These are phyloP conservation scores for Pristionchus maxplancki DNA, from an alignment of 2,888 invertebrate genomes.

Conservation along the genomic window DNA sequence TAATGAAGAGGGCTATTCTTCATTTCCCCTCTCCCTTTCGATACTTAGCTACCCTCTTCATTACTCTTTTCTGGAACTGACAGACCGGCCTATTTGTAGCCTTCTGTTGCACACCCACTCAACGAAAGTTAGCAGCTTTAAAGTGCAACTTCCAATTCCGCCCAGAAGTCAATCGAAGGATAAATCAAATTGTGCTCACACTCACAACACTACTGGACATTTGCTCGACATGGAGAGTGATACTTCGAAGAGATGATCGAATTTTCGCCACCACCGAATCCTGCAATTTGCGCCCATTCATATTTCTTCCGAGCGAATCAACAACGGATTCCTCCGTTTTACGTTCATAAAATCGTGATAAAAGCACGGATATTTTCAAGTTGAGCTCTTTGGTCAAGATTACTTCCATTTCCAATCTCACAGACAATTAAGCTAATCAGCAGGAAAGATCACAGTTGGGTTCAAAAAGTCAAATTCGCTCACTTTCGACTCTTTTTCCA, in stretches of 20 bases:
- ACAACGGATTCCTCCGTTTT: not conserved
- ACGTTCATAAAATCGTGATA: too few relatives aligned
- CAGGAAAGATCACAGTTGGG: not conserved
- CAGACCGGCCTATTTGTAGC: not conserved
- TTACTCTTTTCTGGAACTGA: not conserved
- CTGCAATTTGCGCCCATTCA: constrained; percentile 20
- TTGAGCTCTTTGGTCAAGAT: not conserved
- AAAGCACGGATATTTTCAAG: too few relatives aligned
- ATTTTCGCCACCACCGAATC: constrained; percentile 92
- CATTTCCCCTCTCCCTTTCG: not conserved
- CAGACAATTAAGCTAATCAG: not conserved
- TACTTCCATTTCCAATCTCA: not conserved
- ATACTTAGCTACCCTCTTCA: not conserved
- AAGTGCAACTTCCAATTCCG: not conserved
- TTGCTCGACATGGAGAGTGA: constrained; percentile 46
- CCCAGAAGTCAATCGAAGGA: not conserved
- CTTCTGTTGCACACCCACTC: not conserved
- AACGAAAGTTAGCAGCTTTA: not conserved
- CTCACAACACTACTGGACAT: constrained; percentile 25
- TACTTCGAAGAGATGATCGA: constrained; percentile 73
- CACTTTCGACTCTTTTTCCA: constrained; percentile 86
- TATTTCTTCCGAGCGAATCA: not conserved
- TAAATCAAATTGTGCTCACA: not conserved
- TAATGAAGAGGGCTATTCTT: not conserved
- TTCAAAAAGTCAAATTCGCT: not conserved